Base-by-base conservation (phyloP, 2,888 invertebrate species). In the Electrophaes corylata region DNA sequence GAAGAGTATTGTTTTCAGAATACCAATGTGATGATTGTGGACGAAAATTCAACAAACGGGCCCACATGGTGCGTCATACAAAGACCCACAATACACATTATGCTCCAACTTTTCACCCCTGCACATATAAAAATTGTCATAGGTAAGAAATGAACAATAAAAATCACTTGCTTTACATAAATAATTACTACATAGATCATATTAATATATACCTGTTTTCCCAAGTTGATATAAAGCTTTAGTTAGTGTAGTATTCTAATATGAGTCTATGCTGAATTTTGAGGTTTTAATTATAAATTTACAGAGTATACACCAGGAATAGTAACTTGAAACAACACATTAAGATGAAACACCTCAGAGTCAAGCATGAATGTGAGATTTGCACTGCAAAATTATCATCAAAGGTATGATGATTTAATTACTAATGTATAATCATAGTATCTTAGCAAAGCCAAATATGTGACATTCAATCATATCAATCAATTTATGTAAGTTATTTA, bases 301-400 rank as follows among this genome's bases (percentile, higher is more conserved):
- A 31, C 81, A 90, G 92, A 45, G 76, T 78, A 53, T 94, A 94
- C 73, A 81, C 86, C 4, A 91, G 90, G 60, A 91, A 91, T 64
- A 88, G 85, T 39, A 94, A 94, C 81, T 81, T 94, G 16, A 87
- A 83, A 1, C 86, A 91, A 52, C 94, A 94, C 64, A 84, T 94
- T 54, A 66, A 83, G 53, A 79, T 80, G 1, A 88, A 83, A 31
- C 94, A 94, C 70, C 72, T 89, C 14, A 89, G 89, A 1, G 67
- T 86, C 3, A 92, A 78, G 37, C 92, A 91, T 72, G 76, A 84
- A 40, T 94, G 93, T 66, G 70, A 71, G 8, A 67, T 90, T 2
- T 91, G 91, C 65, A 65, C 74, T 37, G 81, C 81, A 33, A 70
- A 79, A 61, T 64, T 90, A 41, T 80, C 81, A 16, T 81, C 86